Conservation (phyloP, 2,113 vertebrate genomes). For the Mastomys coucha region DNA sequence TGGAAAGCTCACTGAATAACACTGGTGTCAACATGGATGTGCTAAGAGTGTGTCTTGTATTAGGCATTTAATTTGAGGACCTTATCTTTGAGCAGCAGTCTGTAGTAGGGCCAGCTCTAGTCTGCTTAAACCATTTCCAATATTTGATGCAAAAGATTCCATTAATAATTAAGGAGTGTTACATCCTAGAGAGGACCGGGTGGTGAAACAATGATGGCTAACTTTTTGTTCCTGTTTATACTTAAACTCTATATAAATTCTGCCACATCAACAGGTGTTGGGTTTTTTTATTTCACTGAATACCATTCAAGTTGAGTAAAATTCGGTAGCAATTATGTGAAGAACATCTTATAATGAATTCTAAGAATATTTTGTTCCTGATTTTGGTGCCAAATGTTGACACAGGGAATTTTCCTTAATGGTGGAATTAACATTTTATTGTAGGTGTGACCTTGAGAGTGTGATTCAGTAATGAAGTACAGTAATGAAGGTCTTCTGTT, state of each 20-base stretch:
- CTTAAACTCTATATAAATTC: background rate
- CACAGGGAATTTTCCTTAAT: conserved; percentile 17
- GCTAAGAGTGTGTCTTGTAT: background rate
- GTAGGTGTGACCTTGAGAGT: background rate
- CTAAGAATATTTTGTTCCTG: background rate
- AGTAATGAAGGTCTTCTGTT: background rate
- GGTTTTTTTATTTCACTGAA: background rate
- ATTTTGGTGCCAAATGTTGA: background rate
- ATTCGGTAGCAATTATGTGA: conserved; percentile 41
- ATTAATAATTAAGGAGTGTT: background rate
- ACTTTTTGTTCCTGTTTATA: background rate
- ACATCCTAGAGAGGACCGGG: background rate
- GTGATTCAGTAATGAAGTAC: background rate
- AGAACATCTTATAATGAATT: conserved; percentile 34
- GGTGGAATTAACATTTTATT: conserved; percentile 25
- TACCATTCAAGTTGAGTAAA: background rate
- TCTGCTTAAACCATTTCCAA: background rate
- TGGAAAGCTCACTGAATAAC: background rate
- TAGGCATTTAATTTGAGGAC: background rate
- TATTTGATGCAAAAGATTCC: background rate
- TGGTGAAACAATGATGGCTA: background rate
- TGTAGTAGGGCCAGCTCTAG: background rate
- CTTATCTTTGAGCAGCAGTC: background rate
- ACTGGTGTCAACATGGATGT: background rate
- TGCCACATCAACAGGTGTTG: background rate